Evolutionary conservation across 2,113 vertebrate genomes (phyloP).

Genomic region (Rhegmatorhina hoffmannsi): DNA sequence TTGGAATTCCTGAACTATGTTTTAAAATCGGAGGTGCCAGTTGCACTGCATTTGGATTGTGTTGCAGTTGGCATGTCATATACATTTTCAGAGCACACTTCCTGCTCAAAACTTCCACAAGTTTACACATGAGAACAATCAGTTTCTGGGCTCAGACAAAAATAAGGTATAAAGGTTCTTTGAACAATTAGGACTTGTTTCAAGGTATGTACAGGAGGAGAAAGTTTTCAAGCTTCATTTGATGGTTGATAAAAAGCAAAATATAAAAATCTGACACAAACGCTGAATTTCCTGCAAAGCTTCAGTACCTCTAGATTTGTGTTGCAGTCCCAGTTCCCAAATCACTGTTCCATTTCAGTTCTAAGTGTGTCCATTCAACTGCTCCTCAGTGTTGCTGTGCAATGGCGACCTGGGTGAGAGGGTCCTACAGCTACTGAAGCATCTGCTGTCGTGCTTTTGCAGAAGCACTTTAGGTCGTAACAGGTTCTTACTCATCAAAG

Average conservation of each 20-base stretch:
- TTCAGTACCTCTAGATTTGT: not conserved
- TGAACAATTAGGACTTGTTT: not conserved
- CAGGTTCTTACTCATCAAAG: not conserved
- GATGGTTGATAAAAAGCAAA: not conserved
- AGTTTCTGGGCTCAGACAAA: not conserved
- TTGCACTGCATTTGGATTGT: not conserved
- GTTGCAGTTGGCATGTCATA: not conserved
- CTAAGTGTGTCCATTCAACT: not conserved
- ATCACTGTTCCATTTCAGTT: not conserved
- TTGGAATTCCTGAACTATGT: not conserved
- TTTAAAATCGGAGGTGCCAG: not conserved
- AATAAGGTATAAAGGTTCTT: not conserved
- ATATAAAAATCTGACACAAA: not conserved
- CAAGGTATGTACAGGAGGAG: not conserved
- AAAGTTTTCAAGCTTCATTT: not conserved
- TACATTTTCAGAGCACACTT: not conserved
- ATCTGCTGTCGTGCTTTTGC: not conserved
- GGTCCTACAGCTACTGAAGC: not conserved
- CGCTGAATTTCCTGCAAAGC: not conserved
- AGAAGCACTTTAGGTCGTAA: not conserved
- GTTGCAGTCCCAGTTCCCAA: not conserved
- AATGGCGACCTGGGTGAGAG: not conserved
- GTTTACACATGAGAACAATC: accelerated
- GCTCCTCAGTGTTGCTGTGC: not conserved
- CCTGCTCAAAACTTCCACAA: not conserved